Conservation (phyloP, 23 tunicate genomes). For the Corella eumyota region DNA sequence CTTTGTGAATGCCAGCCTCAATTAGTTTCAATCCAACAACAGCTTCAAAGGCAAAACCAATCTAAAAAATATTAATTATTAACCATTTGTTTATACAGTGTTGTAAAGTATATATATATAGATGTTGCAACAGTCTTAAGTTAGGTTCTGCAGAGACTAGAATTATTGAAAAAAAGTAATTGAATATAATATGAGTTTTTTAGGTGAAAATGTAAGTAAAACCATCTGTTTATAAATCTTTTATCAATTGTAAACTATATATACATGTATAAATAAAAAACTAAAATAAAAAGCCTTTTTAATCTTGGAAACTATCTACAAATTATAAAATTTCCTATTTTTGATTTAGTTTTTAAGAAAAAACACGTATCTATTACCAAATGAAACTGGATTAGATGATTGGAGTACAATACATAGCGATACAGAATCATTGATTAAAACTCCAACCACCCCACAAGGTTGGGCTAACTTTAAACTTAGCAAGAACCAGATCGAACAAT, state of each 20-base stretch:
- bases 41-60: constrained; percentile 74
- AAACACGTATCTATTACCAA: background rate
- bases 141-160: too few relatives aligned
- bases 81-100: too few relatives aligned
- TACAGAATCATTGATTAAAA: constrained; percentile 31
- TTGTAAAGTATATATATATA: too few relatives aligned
- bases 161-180: too few relatives aligned
- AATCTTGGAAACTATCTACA: too few relatives aligned
- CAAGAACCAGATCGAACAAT: constrained; percentile 28
- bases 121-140: too few relatives aligned
- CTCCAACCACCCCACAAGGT: constrained; percentile 4
- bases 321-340: too few relatives aligned
- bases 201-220: too few relatives aligned
- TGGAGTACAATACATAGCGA: constrained; percentile 64
- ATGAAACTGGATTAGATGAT: constrained; percentile 8
- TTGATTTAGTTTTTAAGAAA: background rate
- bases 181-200: too few relatives aligned
- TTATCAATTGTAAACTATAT: too few relatives aligned
- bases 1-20: constrained; percentile 75
- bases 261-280: background rate
- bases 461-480: constrained; percentile 24
- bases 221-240: too few relatives aligned
- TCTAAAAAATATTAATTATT: constrained; percentile 23
- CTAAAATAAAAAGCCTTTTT: too few relatives aligned
- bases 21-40: constrained; percentile 78